A percentile compares a stretch with the other conserved stretches of the same genome.
These are phyloP conservation scores for Halocynthia aurantium DNA, from an alignment of 23 tunicate species.

Conservation along the genomic window DNA sequence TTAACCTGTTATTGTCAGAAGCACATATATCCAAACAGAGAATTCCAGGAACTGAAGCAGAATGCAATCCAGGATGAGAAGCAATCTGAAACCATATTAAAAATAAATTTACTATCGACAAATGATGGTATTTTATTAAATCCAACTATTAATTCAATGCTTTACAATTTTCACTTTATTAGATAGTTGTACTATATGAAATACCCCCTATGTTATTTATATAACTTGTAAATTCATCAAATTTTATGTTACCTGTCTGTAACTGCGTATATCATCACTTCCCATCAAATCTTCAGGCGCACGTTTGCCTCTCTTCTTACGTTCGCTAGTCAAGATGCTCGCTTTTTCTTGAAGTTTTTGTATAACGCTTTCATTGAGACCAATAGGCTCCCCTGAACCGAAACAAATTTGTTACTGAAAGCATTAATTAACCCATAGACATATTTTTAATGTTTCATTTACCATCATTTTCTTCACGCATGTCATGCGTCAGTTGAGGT, in stretches of 20 bases:
- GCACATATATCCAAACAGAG: constrained; percentile 80
- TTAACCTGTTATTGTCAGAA: constrained; percentile 57
- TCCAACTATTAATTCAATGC: no score
- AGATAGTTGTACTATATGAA: no score
- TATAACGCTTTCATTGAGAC: constrained; percentile 71
- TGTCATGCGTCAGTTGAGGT: constrained; percentile 40
- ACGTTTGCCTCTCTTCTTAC: constrained; percentile 92
- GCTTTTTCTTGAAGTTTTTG: constrained; percentile 83
- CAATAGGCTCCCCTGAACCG: constrained; percentile 75
- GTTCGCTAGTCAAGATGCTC: constrained; percentile 66
- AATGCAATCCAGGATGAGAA: constrained; percentile 91
- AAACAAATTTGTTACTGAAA: background rate
- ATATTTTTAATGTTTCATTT: background rate
- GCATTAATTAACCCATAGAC: background rate
- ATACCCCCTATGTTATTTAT: no score
- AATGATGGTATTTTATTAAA: no score
- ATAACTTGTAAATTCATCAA: no score
- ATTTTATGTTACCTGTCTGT: constrained; percentile 42
- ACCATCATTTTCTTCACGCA: constrained; percentile 58
- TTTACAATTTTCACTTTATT: no score
- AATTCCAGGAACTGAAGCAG: constrained; percentile 97
- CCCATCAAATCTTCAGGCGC: constrained; percentile 85
- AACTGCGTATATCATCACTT: constrained; percentile 67
- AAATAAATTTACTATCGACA: no score
- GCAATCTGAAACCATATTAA: constrained; percentile 28